Evolutionary conservation across 2,113 vertebrate genomes (phyloP).

Genomic region (Chauna torquata): DNA sequence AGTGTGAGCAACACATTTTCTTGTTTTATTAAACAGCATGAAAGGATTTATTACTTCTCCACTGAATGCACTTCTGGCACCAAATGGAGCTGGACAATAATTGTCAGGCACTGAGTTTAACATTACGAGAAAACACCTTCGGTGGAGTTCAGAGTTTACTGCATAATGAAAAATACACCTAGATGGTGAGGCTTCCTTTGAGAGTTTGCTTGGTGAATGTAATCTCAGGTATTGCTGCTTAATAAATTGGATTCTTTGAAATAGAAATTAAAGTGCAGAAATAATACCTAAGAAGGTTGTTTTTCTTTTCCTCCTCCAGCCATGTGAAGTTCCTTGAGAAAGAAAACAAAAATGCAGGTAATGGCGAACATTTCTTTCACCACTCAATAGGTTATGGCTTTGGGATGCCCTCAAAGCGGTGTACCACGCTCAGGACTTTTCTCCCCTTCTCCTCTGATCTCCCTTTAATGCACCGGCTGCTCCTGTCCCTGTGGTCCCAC

Average conservation of each 20-base stretch:
- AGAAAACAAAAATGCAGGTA: neutral
- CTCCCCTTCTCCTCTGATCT: neutral
- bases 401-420: neutral
- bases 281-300: neutral
- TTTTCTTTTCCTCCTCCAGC: conserved; percentile 17
- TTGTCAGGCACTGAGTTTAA: conserved; percentile 35
- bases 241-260: conserved; percentile 63
- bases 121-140: conserved; percentile 53
- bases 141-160: neutral
- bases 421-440: neutral
- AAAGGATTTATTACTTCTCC: conserved; percentile 52
- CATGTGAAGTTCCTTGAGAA: neutral
- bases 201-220: conserved; percentile 52
- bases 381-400: neutral
- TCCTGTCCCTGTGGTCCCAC: neutral
- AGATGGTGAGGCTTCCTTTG: conserved; percentile 51
- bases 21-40: conserved; percentile 61
- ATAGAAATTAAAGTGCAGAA: conserved; percentile 41
- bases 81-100: conserved; percentile 16
- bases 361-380: neutral
- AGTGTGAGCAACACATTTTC: conserved; percentile 66
- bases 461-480: neutral
- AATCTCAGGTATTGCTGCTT: conserved; percentile 54
- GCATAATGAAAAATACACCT: conserved; percentile 55
- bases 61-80: conserved; percentile 39